Base-by-base conservation (phyloP, 2,888 invertebrate species). In the Steinernema hermaphroditum region DNA sequence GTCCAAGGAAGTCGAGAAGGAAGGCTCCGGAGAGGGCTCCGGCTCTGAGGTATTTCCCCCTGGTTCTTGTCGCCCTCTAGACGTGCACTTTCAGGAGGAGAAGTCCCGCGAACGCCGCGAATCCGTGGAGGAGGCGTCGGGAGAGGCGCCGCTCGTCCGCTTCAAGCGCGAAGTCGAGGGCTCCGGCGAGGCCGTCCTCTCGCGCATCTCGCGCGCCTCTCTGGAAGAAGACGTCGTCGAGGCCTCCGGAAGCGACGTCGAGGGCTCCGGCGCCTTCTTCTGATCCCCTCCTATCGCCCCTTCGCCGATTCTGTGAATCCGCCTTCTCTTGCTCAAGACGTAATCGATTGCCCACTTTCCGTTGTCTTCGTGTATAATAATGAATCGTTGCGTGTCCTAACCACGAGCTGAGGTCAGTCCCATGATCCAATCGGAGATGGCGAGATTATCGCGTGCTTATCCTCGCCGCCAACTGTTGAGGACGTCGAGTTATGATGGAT, bases 91-190 rank as follows among this genome's bases (percentile, higher is more conserved):
- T 16, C 46, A 46, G 46, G 46, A 4, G 16, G 46, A 46, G 16
- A 46, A 46, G 46, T 46, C 46, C n/a, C 24, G 54, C 54, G 54
- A 49, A 49, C 49, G 49, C 49, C 49, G 49, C 49, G 49, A 19
- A 49, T 49, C 49, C 49, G 49, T n/a, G 12, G 49, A 49, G 49
- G 19, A 54, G 54, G 54, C 27, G 24, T 54, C 54, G 4, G 54
- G 54, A 12, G 54, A 54, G 6, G 22, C 54, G 9, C 54, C 27
- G 2, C n/a, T 19, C 12, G 22, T 6, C 24, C 54, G 54, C 22
- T 54, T 54, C 24, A 54, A 54, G 27, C 22, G 54, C 22, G 54
- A 54, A 2, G 54, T 54, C 27, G 54, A 54, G 6, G 54, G 24
- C 54, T 54, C 54, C 54, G 54, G 54, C 54, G 54, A 54, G 27